Evolutionary conservation across 1,140 invertebrate genomes (phyloP).

Genomic region (Oppia nitens): DNA sequence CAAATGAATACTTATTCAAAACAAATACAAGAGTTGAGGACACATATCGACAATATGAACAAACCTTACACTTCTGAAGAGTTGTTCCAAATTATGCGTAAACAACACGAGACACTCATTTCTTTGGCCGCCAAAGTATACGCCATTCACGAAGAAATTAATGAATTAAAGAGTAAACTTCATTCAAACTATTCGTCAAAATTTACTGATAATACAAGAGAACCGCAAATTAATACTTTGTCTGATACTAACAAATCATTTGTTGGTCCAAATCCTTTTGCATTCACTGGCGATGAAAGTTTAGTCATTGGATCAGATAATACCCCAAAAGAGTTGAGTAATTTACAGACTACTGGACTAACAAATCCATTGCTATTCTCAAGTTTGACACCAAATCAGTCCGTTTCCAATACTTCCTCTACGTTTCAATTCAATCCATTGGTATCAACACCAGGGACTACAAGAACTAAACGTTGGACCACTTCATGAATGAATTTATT

Average conservation of each 20-base stretch:
- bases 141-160: constrained; percentile 10
- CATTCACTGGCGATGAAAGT: background rate
- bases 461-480: background rate
- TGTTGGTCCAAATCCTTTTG: background rate
- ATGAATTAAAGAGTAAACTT: constrained; percentile 1
- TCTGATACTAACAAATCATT: background rate
- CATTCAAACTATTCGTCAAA: background rate
- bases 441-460: background rate
- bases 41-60: constrained; percentile 5
- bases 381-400: background rate
- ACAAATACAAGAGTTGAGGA: constrained; percentile 13
- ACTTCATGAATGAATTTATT: background rate
- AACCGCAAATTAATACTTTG: background rate
- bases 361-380: background rate
- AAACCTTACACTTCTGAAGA: constrained; percentile 7
- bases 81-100: constrained; percentile 10
- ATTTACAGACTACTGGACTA: background rate
- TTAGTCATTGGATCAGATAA: background rate
- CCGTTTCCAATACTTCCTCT: background rate
- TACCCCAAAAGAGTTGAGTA: background rate
- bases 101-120: constrained; percentile 15
- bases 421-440: background rate
- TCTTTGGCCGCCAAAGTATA: constrained; percentile 13
- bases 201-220: background rate
- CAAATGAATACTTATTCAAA: constrained; percentile 13